phyloP scores from a whole-genome alignment of 2,888 invertebrate genomes.

The Andrena marginata region DNA sequence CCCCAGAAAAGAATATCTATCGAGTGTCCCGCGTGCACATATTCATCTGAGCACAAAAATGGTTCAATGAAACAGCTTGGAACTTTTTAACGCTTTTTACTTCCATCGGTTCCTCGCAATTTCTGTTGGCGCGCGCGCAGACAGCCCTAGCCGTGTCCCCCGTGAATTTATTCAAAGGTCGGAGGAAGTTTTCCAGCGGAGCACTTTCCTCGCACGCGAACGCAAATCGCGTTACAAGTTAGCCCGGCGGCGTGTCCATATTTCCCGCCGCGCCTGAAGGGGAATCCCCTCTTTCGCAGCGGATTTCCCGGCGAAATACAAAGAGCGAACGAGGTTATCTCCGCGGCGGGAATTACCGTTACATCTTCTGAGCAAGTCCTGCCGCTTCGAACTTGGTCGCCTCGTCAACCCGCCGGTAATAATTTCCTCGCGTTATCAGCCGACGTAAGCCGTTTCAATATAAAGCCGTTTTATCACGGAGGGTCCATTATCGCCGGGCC shows the following conservation, averaged over 20 bases:
- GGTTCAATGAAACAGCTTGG: neutral
- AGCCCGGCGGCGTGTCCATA: neutral
- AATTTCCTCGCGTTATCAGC: slow-evolving; percentile 67
- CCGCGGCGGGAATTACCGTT: slow-evolving; percentile 35
- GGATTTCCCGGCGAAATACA: slow-evolving; percentile 10
- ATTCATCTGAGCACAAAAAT: slow-evolving; percentile 21
- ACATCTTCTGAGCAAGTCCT: slow-evolving; percentile 5
- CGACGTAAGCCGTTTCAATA: slow-evolving; percentile 76
- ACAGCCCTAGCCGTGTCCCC: neutral
- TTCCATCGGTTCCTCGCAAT: neutral
- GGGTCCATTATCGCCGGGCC: slow-evolving; percentile 80
- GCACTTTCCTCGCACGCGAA: neutral
- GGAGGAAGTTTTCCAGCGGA: neutral
- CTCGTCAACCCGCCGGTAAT: slow-evolving; percentile 71
- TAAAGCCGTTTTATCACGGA: slow-evolving; percentile 80
- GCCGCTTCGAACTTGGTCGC: slow-evolving; percentile 30
- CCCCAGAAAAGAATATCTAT: no score
- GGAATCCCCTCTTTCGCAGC: neutral
- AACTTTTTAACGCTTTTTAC: neutral
- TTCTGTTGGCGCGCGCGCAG: neutral
- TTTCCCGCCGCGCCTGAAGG: neutral
- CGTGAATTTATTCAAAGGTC: neutral
- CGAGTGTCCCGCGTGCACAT: neutral
- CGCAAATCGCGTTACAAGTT: slow-evolving; percentile 6
- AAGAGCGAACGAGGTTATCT: slow-evolving; percentile 7